A percentile compares a stretch with the other conserved stretches of the same genome.
Conservation (phyloP, 2,888 invertebrate genomes). For the Cephus sareptanus region DNA sequence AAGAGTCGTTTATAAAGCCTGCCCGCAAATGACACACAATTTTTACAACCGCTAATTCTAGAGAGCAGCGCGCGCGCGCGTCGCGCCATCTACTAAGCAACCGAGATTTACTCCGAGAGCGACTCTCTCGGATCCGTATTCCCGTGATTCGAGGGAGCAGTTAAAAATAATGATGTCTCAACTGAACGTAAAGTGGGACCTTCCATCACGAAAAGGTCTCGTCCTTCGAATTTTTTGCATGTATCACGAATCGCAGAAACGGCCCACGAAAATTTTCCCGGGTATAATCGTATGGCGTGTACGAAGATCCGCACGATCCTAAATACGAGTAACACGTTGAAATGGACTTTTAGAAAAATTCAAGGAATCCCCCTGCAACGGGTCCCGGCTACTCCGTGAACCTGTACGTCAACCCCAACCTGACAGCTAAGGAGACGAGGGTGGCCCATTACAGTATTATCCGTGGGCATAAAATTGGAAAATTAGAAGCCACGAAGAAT, state of each 20-base stretch:
- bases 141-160: neutral
- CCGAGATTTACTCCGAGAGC: neutral
- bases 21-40: slow-evolving; percentile 56
- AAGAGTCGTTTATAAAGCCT: slow-evolving; percentile 54
- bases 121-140: neutral
- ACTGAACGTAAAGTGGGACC: neutral
- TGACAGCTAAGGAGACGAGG: slow-evolving; percentile 46
- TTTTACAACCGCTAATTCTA: slow-evolving; percentile 46
- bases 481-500: slow-evolving; percentile 43
- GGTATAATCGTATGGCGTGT: neutral
- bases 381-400: neutral
- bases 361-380: neutral
- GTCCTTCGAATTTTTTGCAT: neutral
- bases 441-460: slow-evolving; percentile 51
- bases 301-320: neutral
- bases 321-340: neutral
- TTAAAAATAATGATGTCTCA: slow-evolving; percentile 1
- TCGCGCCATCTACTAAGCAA: slow-evolving; percentile 1
- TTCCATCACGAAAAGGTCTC: neutral
- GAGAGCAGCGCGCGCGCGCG: slow-evolving; percentile 2
- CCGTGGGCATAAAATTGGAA: slow-evolving; percentile 47
- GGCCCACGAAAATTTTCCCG: neutral
- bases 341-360: neutral
- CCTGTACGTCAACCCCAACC: slow-evolving; percentile 19
- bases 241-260: neutral